A percentile compares a stretch with the other conserved stretches of the same genome.
These are phyloP conservation scores for Spongia lamella DNA, from an alignment of 37 sponge, comb jelly and placozoan species.

Conservation along the genomic window DNA sequence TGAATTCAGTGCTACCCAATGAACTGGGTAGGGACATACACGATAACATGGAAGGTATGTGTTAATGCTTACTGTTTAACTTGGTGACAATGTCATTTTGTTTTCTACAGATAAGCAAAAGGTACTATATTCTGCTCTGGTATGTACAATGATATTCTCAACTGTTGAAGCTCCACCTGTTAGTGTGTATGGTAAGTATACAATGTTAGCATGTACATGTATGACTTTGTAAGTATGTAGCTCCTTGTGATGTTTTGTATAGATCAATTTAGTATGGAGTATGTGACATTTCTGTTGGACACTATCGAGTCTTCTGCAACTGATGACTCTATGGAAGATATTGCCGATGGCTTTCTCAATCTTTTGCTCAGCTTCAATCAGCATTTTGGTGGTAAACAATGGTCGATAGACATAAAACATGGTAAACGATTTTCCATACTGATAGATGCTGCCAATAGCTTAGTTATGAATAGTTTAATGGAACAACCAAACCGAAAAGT, in stretches of 20 bases:
- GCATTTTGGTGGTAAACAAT: constrained; percentile 61
- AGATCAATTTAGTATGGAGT: constrained; percentile 79
- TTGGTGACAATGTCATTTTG: background rate
- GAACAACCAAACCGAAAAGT: constrained; percentile 33
- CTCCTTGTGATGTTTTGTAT: no score
- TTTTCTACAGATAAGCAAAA: constrained; percentile 55
- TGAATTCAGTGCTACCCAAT: constrained; percentile 71
- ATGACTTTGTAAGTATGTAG: background rate
- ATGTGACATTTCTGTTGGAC: constrained; percentile 72
- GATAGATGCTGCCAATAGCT: constrained; percentile 60
- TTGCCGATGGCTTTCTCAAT: constrained; percentile 71
- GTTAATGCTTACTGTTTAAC: no score
- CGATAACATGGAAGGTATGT: constrained; percentile 38
- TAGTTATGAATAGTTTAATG: constrained; percentile 70
- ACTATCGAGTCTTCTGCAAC: constrained; percentile 67
- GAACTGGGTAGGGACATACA: constrained; percentile 82
- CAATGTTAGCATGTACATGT: constrained; percentile 8
- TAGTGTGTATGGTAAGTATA: constrained; percentile 69
- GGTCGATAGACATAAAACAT: background rate
- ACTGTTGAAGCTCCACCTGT: constrained; percentile 76
- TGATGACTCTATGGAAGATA: constrained; percentile 53
- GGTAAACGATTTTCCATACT: background rate
- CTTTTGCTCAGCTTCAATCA: constrained; percentile 79
- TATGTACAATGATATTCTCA: constrained; percentile 84
- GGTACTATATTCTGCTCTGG: constrained; percentile 62